Evolutionary conservation across 1,140 invertebrate genomes (phyloP), one percentile per base, ranked within the genome.

Genomic region (Latrodectus geometricus): DNA sequence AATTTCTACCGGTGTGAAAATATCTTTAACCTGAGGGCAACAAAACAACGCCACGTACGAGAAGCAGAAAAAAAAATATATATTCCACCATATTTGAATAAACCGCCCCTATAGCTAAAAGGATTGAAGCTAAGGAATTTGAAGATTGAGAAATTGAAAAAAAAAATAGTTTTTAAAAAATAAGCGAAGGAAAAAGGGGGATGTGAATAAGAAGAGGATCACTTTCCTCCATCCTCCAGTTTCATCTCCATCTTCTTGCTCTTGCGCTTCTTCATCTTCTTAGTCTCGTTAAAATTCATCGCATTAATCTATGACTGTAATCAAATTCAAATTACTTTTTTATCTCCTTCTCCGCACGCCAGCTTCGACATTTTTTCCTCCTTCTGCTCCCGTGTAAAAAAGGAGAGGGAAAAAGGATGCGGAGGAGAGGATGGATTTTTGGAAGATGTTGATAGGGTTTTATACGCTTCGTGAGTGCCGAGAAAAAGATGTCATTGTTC

Each of bases 241-340:
- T 85, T 85, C 82, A 69, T 85, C 74, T 74, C 74, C 75, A 52
- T 75, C 81, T 74, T 20, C 68, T 12, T 81, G 54, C 68, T 70
- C 78, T 81, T 81, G 48, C 54, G 49, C 79, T 72, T 73, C 82
- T 61, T 77, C 84, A n/a, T 56, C 61, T 84, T 76, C 72, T 86
- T 61, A 78, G 75, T 79, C 84, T 79, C 84, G 74, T 86, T 86
- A 86, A 86, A 86, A 84, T 84, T 84, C 82, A 84, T 84, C 82
- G 82, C 73, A 84, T 76, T 84, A 84, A 84, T 84, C 82, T 84
- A 84, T 84, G 82, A 84, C 82, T 84, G 82, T 84, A 84, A 84
- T 84, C 82, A 84, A 84, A 84, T 84, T 84, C 82, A 84, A 84
- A 84, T 84, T 84, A 84, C 82, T 84, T 84, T 84, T 84, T 84